These are phyloP conservation scores for Mobula birostris DNA, from an alignment of 2,113 vertebrate species.

Conservation along the genomic window DNA sequence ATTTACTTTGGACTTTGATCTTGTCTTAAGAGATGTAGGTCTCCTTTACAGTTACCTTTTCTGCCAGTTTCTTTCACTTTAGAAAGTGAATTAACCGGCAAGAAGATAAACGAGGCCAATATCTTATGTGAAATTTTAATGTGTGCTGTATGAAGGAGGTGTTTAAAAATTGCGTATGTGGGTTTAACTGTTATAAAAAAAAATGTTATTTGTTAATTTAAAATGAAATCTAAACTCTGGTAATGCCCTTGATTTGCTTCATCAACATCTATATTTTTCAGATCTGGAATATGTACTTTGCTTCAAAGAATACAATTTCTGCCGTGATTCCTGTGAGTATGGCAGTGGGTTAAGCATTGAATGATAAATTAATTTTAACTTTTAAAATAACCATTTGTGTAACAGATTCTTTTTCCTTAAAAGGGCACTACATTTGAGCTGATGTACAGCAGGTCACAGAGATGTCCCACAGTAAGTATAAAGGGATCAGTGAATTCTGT, in stretches of 20 bases:
- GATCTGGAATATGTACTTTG: conserved; percentile 88
- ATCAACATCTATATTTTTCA: conserved; percentile 50
- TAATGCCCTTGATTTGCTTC: not conserved
- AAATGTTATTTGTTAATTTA: conserved; percentile 7
- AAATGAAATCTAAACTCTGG: not conserved
- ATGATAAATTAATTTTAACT: conserved; percentile 29
- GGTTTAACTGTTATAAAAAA: not conserved
- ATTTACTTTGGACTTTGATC: not conserved
- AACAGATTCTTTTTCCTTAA: conserved; percentile 45
- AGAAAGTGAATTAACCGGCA: no score
- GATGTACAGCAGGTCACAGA: conserved; percentile 65
- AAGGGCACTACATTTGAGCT: conserved; percentile 74
- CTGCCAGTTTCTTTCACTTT: not conserved
- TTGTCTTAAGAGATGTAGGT: not conserved
- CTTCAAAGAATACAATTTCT: conserved; percentile 79
- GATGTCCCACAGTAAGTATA: conserved; percentile 70
- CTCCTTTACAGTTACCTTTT: not conserved
- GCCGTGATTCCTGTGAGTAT: conserved; percentile 88
- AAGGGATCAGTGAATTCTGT: not conserved
- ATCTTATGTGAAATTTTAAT: not conserved
- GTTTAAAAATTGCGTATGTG: not conserved
- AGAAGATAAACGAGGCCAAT: not conserved
- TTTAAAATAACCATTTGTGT: conserved; percentile 23
- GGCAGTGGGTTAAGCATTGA: not conserved
- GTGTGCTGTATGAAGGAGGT: not conserved